Percentiles rank a stretch among this genome's conserved stretches.
phyloP scores from a whole-genome alignment of 2,888 invertebrate genomes.

The Brenthis hecate region DNA sequence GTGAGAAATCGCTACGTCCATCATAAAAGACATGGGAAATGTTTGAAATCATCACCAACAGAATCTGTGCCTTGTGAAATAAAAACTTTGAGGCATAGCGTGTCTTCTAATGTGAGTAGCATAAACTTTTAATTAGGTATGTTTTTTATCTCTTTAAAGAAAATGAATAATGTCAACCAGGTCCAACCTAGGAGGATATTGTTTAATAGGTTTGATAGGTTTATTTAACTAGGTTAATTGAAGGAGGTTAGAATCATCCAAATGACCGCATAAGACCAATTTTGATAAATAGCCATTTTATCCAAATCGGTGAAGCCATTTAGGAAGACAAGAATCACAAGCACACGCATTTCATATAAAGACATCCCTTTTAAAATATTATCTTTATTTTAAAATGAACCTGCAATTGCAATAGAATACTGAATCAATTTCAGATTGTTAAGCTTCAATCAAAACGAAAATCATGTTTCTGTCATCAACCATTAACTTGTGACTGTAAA shows the following conservation, averaged over 20 bases:
- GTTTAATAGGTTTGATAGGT: too few relatives aligned
- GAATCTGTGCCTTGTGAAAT: background rate
- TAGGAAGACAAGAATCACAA: too few relatives aligned
- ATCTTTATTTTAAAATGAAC: constrained; percentile 1
- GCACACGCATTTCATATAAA: background rate
- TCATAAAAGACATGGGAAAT: constrained; percentile 12
- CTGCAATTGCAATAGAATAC: background rate
- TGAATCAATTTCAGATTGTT: background rate
- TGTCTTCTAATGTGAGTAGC: constrained; percentile 17
- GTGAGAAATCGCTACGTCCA: constrained; percentile 21
- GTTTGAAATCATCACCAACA: background rate
- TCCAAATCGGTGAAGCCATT: too few relatives aligned
- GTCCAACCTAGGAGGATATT: too few relatives aligned
- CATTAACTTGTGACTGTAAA: constrained; percentile 18
- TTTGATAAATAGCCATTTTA: too few relatives aligned
- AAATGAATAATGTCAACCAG: too few relatives aligned
- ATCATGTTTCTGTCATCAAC: constrained; percentile 14
- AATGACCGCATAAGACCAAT: too few relatives aligned
- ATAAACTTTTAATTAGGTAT: background rate
- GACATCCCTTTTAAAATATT: background rate
- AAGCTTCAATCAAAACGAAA: constrained; percentile 6
- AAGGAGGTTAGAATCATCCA: too few relatives aligned
- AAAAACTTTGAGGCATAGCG: background rate
- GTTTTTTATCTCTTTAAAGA: too few relatives aligned
- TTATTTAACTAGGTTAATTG: too few relatives aligned